Base-by-base conservation (phyloP, 2,797 vertebrate genomes). In the Etheostoma nigrum region DNA sequence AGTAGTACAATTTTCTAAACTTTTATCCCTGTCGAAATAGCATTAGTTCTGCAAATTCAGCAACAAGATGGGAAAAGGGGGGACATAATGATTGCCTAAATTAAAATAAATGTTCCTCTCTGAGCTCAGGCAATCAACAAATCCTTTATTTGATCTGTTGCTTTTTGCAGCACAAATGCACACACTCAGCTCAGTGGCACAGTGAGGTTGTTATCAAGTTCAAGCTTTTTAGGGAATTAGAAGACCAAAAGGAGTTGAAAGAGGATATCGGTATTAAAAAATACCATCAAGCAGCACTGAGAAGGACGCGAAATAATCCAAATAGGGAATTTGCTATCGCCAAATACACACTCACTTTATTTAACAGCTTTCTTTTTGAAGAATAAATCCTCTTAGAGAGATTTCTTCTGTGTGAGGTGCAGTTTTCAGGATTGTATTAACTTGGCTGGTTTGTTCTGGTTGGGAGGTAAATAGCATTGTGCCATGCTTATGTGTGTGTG, bases 301-400 rank as follows among this genome's bases (percentile, higher is more conserved):
- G 88, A 89, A 84, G 81, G 73, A 81, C 67, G 74, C 25, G 27
- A 90, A 91, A 87, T 92, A 93, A 93, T 93, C 92, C 91, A 91
- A 91, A 91, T 87, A 83, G 87, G 85, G 82, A 90, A 85, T 89
- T 85, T 84, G 67, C 90, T 91, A 89, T 91, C 89, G 63, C 77
- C 83, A 91, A 81, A 88, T 68, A 85, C 85, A 86, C 86, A 84
- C 83, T 82, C 82, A 88, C 78, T 85, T 83, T 78, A 89, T 90
- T 90, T 88, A 87, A 89, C 75, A 81, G 80, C 82, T 82, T 88
- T 87, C 82, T 85, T 87, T 90, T 75, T 89, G 84, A 86, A 84
- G 90, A 89, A 88, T 92, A 93, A 94, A 94, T 93, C 93, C 92
- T 92, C 92, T 94, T 93, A 91, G 85, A 67, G 82, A 91, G 79